Percentiles rank a stretch among this genome's conserved stretches.
Conservation (phyloP, 2,888 invertebrate genomes). For the Volucella zonaria region DNA sequence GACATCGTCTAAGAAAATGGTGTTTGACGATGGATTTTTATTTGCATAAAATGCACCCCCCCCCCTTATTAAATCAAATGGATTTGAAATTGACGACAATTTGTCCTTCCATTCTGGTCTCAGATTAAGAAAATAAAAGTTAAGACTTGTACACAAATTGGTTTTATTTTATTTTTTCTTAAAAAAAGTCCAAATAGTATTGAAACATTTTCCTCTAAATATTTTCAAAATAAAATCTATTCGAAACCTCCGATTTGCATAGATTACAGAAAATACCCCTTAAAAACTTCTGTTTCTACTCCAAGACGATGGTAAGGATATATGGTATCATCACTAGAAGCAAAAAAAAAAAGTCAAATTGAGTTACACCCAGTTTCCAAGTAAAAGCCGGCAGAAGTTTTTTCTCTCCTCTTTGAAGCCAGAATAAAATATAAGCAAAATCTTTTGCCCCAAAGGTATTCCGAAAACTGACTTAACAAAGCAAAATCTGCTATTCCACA, state of each 20-base stretch:
- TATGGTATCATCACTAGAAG: slow-evolving; percentile 2
- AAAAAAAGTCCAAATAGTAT: no score
- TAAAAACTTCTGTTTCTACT: background rate
- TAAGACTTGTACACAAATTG: no score
- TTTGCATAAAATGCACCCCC: no score
- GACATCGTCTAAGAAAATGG: no score
- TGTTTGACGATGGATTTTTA: no score
- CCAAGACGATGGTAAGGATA: background rate
- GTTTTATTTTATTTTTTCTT: no score
- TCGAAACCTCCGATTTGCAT: slow-evolving; percentile 13
- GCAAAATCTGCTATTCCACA: slow-evolving; percentile 1
- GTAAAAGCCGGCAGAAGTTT: slow-evolving; percentile 2
- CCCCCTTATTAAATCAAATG: no score
- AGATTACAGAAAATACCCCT: slow-evolving; percentile 14
- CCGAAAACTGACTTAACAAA: slow-evolving; percentile 6
- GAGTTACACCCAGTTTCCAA: slow-evolving; percentile 18
- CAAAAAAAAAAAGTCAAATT: slow-evolving; percentile 8
- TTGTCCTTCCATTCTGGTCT: no score
- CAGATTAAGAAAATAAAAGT: no score
- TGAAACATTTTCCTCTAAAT: no score
- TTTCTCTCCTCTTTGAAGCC: background rate
- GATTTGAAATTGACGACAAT: no score
- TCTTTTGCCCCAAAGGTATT: slow-evolving; percentile 4
- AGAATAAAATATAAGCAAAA: slow-evolving; percentile 7
- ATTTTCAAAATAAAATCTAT: background rate